phyloP scores from a whole-genome alignment of 2,113 vertebrate genomes.

The Tupaia tana region DNA sequence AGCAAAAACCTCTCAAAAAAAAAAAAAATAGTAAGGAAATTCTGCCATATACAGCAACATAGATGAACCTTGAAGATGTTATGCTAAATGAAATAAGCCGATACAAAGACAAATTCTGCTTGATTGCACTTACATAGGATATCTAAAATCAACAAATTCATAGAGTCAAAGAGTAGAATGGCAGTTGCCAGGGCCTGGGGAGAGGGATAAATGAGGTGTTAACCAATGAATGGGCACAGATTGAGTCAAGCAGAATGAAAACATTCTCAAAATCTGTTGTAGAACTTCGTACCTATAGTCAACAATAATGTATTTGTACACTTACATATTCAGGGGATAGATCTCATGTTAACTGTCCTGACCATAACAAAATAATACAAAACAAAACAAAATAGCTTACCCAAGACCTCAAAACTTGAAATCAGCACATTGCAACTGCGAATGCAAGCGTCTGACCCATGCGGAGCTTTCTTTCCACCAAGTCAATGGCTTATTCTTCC shows the following conservation, averaged over 20 bases:
- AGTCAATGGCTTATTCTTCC: neutral
- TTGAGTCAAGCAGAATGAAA: neutral
- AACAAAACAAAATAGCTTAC: neutral
- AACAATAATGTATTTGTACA: neutral
- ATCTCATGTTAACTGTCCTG: neutral
- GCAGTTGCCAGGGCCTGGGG: neutral
- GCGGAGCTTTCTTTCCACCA: neutral
- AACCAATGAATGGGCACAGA: too few species aligned
- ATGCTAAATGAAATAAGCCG: neutral
- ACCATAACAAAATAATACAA: neutral
- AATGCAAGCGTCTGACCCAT: accelerated
- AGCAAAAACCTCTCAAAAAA: too few species aligned
- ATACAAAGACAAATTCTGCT: too few species aligned
- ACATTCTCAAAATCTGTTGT: too few species aligned
- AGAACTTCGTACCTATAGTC: accelerated
- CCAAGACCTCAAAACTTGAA: neutral
- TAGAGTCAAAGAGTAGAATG: neutral
- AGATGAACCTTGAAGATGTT: neutral
- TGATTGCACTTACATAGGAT: too few species aligned
- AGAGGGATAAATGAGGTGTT: neutral
- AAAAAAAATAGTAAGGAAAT: neutral
- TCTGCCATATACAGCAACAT: neutral
- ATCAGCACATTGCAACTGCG: neutral
- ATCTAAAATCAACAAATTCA: neutral
- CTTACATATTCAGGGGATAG: neutral